Evolutionary conservation across 37 sponge, comb jelly and placozoan species (phyloP), one percentile per base, ranked within the genome.

Genomic region (Crambe crambe): DNA sequence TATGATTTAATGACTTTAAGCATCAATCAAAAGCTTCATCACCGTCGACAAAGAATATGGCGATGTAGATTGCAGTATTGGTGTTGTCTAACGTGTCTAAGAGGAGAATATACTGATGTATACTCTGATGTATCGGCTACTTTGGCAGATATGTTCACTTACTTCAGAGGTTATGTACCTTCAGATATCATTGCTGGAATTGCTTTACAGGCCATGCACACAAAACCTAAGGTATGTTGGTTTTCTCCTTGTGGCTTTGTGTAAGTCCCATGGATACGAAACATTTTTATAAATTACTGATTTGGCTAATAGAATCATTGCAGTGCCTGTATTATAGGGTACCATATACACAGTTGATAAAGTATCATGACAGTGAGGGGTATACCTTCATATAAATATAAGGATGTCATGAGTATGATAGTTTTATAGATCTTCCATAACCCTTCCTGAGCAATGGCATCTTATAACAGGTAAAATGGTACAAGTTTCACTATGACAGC

Each of bases 121-220:
- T 86, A 74, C 38, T 54, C 39, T 26, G 87, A 91, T 26, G 76
- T 91, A 5, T 42, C 87, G 2, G 74, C 80, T 2, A 68, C 75
- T 18, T 58, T 91, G 57, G 43, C 79, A 3, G 80, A 82, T 69
- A 72, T 65, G 31, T 86, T 82, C 44, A 56, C 22, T 21, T 39
- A 79, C 25, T 86, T 83, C 68, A 75, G 84, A n/a, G 87, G 87
- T 17, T 91, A 91, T 58, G 92, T 91, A 23, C 84, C 92, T 10
- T 87, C 92, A 22, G 92, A 91, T 83, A 35, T 91, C 1, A 43
- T 68, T 1, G 92, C 92, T 43, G 92, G 92, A 3, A 31, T 91
- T 30, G 83, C 77, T 23, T 58, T 91, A 12, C 22, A 83, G 6
- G 67, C 72, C 8, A 76, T 83, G 70, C 41, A 72, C 3, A 18